Base-by-base conservation (phyloP, 2,113 vertebrate species). In the Alethe diademata region DNA sequence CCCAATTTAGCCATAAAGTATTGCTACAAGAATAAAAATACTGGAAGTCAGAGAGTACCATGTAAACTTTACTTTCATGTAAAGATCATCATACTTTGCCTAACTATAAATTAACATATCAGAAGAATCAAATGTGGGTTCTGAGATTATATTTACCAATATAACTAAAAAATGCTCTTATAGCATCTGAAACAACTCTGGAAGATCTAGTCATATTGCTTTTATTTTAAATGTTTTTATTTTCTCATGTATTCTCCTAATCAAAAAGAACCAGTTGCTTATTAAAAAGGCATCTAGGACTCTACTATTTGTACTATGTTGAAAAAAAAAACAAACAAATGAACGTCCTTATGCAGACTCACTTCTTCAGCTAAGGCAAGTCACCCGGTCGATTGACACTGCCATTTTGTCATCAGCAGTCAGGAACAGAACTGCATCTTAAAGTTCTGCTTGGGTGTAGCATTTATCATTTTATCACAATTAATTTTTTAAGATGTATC, bases 51-150 rank as follows among this genome's bases (percentile, higher is more conserved):
- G 7, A 70, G 12, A 14, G 8, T 74, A 35, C 35, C 61, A 29
- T 1, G 19, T 5, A 45, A 45, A 45, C 43, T 45, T 45, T 9
- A 35, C 24, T 43, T 92, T 29, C 33, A 50, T 17, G 9, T 81
- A 54, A 90, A 78, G 81, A 91, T 51, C 58, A 88, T 67, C 14
- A 57, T 33, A 90, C 36, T 23, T 88, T 75, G 47, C 36, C 50
- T 87, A 92, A 79, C 47, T 90, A 79, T 61, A 85, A 90, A 93
- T 90, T 62, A 95, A 94, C 47, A 38, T 42, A 48, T 57, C 72
- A 64, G 62, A 95, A 81, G 19, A 72, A 67, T 56, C 28, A 51
- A 69, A 78, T 61, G 20, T 24, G 45, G 11, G 31, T 64, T 91
- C 47, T 71, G 60, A 91, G 47, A 88, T 35, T 48, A 28, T 2